Evolutionary conservation across 2,113 vertebrate species (phyloP).

Genomic region (Cyphomyrus discorhynchus): DNA sequence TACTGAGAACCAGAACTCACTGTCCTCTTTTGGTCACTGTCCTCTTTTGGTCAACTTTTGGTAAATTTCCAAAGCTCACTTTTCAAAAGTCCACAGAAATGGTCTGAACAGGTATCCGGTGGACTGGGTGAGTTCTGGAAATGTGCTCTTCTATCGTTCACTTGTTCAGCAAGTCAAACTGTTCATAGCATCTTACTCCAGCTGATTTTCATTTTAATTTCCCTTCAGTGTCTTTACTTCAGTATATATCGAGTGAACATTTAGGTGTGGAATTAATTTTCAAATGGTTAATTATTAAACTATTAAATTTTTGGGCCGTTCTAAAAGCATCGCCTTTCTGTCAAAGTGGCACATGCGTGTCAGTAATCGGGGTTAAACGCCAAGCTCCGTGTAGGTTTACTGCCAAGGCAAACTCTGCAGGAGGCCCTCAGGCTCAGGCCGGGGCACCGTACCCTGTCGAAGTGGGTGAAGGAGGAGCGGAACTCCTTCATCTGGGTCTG

Average conservation of each 20-base stretch:
- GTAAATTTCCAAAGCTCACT: background rate
- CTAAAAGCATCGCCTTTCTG: background rate
- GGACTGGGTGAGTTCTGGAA: background rate
- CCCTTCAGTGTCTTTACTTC: background rate
- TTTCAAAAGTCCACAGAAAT: background rate
- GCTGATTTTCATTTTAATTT: background rate
- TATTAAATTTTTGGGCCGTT: background rate
- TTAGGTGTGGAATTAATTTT: background rate
- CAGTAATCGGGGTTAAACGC: background rate
- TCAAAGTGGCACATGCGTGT: background rate
- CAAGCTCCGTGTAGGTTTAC: background rate
- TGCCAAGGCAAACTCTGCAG: background rate
- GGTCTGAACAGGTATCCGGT: background rate
- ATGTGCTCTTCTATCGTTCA: background rate
- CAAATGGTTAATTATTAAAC: background rate
- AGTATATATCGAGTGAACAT: background rate
- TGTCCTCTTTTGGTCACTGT: too few relatives aligned
- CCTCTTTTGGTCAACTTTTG: too few relatives aligned
- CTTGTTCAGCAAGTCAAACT: background rate
- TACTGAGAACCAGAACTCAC: background rate
- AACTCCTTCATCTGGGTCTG: conserved; percentile 84
- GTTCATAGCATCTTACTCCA: background rate
- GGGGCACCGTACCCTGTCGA: conserved; percentile 49
- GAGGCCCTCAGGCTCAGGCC: background rate
- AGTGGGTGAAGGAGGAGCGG: conserved; percentile 82